Evolutionary conservation across 2,888 invertebrate genomes (phyloP).

Genomic region (Lasioglossum vierecki): DNA sequence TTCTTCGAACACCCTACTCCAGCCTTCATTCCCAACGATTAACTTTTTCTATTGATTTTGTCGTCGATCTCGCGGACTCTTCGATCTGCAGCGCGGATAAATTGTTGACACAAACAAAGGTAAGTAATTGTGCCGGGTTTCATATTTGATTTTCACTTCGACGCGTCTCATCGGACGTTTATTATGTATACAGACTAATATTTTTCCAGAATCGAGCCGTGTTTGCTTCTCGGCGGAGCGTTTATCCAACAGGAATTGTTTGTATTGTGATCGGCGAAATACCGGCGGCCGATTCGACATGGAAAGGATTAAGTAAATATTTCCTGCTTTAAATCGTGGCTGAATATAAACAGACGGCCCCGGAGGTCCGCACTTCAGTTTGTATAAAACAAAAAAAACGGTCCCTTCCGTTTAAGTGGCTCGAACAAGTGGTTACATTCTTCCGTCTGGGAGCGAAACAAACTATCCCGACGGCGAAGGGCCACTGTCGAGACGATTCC

Average conservation of each 20-base stretch:
- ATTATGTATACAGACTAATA: not conserved
- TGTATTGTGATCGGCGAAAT: conserved; percentile 8
- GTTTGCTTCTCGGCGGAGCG: not conserved
- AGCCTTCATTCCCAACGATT: conserved; percentile 22
- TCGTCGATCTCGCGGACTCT: not conserved
- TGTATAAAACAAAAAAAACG: conserved; percentile 43
- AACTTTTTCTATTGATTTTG: not conserved
- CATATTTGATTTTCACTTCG: not conserved
- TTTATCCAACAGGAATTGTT: conserved; percentile 14
- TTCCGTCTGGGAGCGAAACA: conserved; percentile 32
- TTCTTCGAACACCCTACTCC: conserved; percentile 53
- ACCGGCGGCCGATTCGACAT: conserved; percentile 21
- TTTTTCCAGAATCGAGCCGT: not conserved
- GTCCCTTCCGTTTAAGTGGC: conserved; percentile 48
- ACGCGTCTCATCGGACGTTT: not conserved
- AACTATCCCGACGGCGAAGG: conserved; percentile 25
- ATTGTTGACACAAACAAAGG: not conserved
- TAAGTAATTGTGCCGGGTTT: conserved; percentile 8
- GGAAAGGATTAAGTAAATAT: conserved; percentile 35
- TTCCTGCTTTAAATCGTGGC: conserved; percentile 34
- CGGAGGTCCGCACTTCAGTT: conserved; percentile 43
- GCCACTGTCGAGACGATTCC: conserved; percentile 24
- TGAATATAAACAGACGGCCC: conserved; percentile 49
- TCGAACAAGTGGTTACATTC: conserved; percentile 57
- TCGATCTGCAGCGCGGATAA: not conserved